Conservation (phyloP, 2,113 vertebrate genomes). For the Brachionichthys hirsutus region DNA sequence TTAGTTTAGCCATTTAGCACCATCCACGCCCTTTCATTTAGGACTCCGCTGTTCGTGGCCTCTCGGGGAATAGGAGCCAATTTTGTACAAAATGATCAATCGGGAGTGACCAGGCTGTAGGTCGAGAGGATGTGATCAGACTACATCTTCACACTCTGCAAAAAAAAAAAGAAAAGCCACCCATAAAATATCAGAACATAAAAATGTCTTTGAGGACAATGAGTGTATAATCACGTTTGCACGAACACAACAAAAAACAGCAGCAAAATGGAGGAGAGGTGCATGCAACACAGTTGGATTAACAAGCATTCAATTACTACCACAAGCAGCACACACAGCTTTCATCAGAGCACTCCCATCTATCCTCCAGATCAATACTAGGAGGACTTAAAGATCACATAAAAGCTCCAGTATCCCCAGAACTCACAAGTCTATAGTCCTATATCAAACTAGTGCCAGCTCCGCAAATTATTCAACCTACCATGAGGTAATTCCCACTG, state of each 20-base stretch:
- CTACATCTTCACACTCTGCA: too few species aligned
- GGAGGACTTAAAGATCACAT: constrained; percentile 28
- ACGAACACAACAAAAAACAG: constrained; percentile 7
- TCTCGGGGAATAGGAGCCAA: too few species aligned
- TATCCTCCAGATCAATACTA: constrained; percentile 42
- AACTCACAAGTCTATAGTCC: neutral
- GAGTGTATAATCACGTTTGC: too few species aligned
- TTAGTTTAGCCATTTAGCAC: too few species aligned
- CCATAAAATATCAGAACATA: too few species aligned
- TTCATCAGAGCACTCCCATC: constrained; percentile 29
- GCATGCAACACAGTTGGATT: constrained; percentile 50
- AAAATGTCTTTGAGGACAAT: too few species aligned
- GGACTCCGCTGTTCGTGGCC: too few species aligned
- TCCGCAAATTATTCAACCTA: neutral
- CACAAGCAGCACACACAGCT: constrained; percentile 19
- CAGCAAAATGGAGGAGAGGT: constrained; percentile 12
- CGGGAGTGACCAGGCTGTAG: too few species aligned
- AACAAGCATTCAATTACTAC: constrained; percentile 43
- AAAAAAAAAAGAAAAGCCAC: constrained; percentile 21
- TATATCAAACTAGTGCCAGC: too few species aligned
- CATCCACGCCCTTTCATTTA: too few species aligned
- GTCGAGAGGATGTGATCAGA: too few species aligned
- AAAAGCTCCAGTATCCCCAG: constrained; percentile 10
- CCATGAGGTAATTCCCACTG: neutral
- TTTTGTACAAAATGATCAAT: too few species aligned